Conservation (phyloP, 2,888 invertebrate genomes). For the Ophion ventricosus region DNA sequence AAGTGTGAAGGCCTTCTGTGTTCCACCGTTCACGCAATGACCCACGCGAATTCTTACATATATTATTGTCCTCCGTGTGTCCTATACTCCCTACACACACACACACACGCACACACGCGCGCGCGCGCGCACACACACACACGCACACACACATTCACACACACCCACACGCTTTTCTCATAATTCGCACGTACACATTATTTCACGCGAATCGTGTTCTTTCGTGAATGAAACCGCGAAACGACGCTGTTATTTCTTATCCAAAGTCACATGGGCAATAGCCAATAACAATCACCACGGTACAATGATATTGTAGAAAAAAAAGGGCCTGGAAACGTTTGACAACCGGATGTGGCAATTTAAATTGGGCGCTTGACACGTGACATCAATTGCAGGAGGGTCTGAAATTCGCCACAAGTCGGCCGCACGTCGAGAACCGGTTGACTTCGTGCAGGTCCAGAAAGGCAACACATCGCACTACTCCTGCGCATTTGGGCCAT, state of each 20-base stretch:
- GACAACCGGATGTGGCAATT: slow-evolving; percentile 17
- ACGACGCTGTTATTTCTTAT: not conserved
- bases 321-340: not conserved
- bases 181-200: not conserved
- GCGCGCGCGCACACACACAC: not conserved
- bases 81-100: slow-evolving; percentile 1
- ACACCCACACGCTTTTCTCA: not conserved
- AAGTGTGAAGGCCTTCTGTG: slow-evolving; percentile 72
- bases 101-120: not conserved
- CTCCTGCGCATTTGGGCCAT: too few relatives aligned
- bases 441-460: not conserved
- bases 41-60: slow-evolving; percentile 56
- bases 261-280: not conserved
- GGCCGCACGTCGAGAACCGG: not conserved
- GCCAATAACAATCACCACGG: not conserved
- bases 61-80: slow-evolving; percentile 9
- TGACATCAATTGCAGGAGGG: not conserved
- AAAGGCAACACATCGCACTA: too few relatives aligned
- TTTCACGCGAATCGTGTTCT: not conserved
- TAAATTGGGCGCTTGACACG: slow-evolving; percentile 19
- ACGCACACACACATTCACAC: not conserved
- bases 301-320: not conserved
- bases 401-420: not conserved
- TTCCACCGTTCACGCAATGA: slow-evolving; percentile 48
- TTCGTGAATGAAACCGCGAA: not conserved